Evolutionary conservation across 2,888 invertebrate genomes (phyloP).

Genomic region (Tineola bisselliella): DNA sequence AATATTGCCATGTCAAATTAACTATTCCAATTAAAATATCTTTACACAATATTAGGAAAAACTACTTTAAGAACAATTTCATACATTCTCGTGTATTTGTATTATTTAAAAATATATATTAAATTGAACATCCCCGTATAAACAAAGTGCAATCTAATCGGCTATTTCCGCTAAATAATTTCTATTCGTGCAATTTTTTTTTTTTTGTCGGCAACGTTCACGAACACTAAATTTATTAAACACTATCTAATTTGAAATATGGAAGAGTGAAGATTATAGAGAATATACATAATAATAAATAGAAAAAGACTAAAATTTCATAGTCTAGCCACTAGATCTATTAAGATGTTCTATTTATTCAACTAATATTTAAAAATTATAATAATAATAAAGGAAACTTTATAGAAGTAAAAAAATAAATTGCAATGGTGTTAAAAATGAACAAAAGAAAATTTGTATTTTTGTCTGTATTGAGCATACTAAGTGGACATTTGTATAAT

Average conservation of each 20-base stretch:
- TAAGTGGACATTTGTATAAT: too few species aligned
- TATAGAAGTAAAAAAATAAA: background rate
- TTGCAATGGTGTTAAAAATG: background rate
- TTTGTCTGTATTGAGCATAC: background rate
- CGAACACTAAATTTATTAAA: slow-evolving; percentile 8
- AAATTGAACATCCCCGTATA: slow-evolving; percentile 9
- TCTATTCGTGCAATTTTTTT: slow-evolving; percentile 47
- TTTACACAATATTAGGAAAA: too few species aligned
- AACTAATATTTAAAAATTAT: background rate
- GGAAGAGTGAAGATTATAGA: slow-evolving; percentile 63
- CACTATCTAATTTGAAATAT: slow-evolving; percentile 48
- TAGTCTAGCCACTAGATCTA: background rate
- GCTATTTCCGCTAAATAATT: slow-evolving; percentile 4
- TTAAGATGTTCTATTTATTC: background rate
- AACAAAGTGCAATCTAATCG: background rate
- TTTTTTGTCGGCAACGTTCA: background rate
- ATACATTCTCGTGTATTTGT: too few species aligned
- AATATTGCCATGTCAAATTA: too few species aligned
- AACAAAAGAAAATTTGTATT: background rate
- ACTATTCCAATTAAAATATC: too few species aligned
- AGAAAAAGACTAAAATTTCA: slow-evolving; percentile 24
- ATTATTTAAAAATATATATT: background rate
- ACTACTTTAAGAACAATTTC: too few species aligned
- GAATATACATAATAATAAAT: slow-evolving; percentile 41
- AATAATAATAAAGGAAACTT: background rate